Percentiles rank a stretch among this genome's conserved stretches.
Conservation (phyloP, 2,797 vertebrate species). For the Poliocrania exsul region DNA sequence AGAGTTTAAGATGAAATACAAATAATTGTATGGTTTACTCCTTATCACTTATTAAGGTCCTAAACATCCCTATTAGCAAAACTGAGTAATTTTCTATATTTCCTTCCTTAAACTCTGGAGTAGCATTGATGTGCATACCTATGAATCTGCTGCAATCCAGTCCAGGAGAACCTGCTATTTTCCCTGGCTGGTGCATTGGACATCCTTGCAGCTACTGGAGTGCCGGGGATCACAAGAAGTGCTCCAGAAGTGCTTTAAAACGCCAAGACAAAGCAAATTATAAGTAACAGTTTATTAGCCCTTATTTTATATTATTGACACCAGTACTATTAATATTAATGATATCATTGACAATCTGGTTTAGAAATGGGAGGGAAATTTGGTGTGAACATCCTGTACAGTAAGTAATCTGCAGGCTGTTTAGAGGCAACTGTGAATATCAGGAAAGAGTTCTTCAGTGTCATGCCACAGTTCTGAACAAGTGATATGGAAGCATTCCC, state of each 20-base stretch:
- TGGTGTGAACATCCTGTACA: not conserved
- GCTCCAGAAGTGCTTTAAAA: not conserved
- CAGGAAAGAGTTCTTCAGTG: conserved; percentile 44
- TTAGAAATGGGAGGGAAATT: not conserved
- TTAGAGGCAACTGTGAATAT: conserved; percentile 23
- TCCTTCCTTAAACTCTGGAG: not conserved
- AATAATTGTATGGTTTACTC: not conserved
- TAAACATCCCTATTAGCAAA: not conserved
- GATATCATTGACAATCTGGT: not conserved
- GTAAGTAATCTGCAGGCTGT: conserved; percentile 38
- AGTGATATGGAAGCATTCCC: conserved; percentile 41
- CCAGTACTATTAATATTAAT: not conserved
- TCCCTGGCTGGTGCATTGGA: not conserved
- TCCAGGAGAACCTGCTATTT: not conserved
- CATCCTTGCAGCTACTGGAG: not conserved
- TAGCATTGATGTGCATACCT: not conserved
- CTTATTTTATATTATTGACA: not conserved
- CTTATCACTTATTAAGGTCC: not conserved
- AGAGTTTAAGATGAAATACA: not conserved
- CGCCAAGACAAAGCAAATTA: not conserved
- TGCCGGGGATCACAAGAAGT: not conserved
- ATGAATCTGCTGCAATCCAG: not conserved
- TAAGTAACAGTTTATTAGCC: not conserved
- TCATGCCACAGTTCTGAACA: conserved; percentile 33
- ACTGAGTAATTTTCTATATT: not conserved